These are phyloP conservation scores for Paguma larvata DNA, from an alignment of 2,797 vertebrate species.

Conservation along the genomic window DNA sequence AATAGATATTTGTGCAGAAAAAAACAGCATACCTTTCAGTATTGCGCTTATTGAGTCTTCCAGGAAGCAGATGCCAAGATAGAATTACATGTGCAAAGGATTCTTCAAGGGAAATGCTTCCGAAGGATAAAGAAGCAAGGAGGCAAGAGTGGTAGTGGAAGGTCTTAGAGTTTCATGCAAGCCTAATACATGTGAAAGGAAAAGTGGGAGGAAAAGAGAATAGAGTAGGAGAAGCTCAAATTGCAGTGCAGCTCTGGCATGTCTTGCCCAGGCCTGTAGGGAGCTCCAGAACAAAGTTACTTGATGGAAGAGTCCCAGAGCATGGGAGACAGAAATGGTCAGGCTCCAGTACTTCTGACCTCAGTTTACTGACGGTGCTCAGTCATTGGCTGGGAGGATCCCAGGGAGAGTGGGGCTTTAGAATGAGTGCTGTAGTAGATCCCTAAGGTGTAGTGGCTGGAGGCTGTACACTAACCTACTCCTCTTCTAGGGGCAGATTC, in stretches of 20 bases:
- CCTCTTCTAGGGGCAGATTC: background rate
- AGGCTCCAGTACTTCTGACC: accelerated
- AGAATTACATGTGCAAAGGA: background rate
- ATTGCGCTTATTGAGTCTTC: background rate
- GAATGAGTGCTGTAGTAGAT: background rate
- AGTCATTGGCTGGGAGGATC: background rate
- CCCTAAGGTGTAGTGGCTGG: background rate
- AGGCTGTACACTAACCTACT: background rate
- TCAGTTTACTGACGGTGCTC: accelerated
- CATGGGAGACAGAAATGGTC: background rate
- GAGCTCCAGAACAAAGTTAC: background rate
- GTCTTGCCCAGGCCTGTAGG: background rate
- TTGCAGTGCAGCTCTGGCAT: background rate
- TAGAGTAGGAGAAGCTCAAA: background rate
- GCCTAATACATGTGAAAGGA: background rate
- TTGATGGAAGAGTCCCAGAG: background rate
- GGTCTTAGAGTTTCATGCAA: background rate
- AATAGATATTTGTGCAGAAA: background rate
- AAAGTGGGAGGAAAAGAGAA: background rate
- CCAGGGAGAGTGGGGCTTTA: background rate
- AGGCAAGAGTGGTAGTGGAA: background rate
- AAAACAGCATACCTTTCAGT: background rate
- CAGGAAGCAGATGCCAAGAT: background rate
- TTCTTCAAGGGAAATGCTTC: background rate
- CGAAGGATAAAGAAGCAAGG: background rate